Evolutionary conservation across 2,113 vertebrate genomes (phyloP).

Genomic region (Formicarius rufipectus): DNA sequence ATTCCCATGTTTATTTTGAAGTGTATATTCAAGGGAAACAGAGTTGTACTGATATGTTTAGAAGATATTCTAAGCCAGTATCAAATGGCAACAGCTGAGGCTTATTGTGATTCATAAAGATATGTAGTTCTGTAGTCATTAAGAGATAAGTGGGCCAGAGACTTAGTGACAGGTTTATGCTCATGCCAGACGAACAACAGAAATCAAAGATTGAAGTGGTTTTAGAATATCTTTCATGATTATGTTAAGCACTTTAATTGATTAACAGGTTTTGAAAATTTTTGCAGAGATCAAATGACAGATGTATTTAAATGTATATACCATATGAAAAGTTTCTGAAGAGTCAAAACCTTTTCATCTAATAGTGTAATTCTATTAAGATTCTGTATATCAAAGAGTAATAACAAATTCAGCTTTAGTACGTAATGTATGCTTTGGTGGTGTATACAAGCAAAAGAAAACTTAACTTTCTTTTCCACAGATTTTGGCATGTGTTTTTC

Average conservation of each 20-base stretch:
- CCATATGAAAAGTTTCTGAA: neutral
- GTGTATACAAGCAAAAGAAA: neutral
- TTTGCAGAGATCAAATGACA: neutral
- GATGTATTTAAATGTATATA: neutral
- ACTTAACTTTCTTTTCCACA: neutral
- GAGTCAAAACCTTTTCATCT: neutral
- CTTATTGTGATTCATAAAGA: neutral
- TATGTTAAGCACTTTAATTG: neutral
- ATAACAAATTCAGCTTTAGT: neutral
- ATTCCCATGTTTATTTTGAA: conserved; percentile 58
- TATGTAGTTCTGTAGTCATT: neutral
- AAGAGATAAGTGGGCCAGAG: neutral
- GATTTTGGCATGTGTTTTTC: neutral
- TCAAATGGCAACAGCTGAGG: conserved; percentile 9
- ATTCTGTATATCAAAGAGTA: neutral
- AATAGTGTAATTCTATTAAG: neutral
- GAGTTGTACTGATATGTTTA: neutral
- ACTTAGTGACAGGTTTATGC: neutral
- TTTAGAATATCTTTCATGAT: neutral
- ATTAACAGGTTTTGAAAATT: neutral
- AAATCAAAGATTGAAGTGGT: neutral
- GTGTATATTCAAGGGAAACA: conserved; percentile 32
- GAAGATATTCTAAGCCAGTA: neutral
- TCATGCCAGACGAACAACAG: neutral
- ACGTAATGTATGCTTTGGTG: neutral